Evolutionary conservation across 1,140 invertebrate genomes (phyloP).

Genomic region (Arctopsyche grandis): DNA sequence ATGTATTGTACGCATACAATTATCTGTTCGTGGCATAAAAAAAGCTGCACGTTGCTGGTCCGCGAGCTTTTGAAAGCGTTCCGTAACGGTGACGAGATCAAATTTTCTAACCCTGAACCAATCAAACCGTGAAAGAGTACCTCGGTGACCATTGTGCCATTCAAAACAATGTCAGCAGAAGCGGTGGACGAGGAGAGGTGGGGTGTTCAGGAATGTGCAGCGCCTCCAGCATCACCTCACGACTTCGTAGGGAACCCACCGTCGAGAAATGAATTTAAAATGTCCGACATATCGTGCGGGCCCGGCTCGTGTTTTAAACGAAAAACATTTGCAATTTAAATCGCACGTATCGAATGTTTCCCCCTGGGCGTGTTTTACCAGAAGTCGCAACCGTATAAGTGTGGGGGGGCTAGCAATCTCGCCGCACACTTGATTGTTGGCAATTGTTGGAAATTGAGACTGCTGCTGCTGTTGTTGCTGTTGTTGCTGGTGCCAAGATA

Average conservation of each 20-base stretch:
- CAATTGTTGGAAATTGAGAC: constrained; percentile 51
- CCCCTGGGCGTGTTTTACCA: constrained; percentile 35
- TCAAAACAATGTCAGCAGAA: constrained; percentile 52
- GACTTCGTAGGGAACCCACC: constrained; percentile 14
- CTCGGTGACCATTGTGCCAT: constrained; percentile 31
- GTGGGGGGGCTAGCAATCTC: background rate
- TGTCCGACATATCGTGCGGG: constrained; percentile 38
- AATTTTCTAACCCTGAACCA: constrained; percentile 37
- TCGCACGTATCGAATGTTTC: constrained; percentile 48
- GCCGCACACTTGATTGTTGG: constrained; percentile 36
- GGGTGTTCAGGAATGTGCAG: constrained; percentile 46
- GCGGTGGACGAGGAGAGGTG: background rate
- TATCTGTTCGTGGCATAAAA: background rate
- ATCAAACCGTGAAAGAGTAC: constrained; percentile 49
- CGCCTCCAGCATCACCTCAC: constrained; percentile 47
- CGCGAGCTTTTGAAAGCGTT: constrained; percentile 6
- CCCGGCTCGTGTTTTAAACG: constrained; percentile 41
- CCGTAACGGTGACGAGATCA: constrained; percentile 12
- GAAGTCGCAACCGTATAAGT: constrained; percentile 45
- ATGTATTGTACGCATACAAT: constrained; percentile 17
- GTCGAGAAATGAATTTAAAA: constrained; percentile 51
- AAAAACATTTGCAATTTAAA: constrained; percentile 54
- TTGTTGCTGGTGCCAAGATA: constrained; percentile 5
- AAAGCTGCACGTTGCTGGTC: background rate
- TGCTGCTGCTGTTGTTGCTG: background rate